Conservation (phyloP, 64 coral and sea anemone genomes). For the Montipora sp. region DNA sequence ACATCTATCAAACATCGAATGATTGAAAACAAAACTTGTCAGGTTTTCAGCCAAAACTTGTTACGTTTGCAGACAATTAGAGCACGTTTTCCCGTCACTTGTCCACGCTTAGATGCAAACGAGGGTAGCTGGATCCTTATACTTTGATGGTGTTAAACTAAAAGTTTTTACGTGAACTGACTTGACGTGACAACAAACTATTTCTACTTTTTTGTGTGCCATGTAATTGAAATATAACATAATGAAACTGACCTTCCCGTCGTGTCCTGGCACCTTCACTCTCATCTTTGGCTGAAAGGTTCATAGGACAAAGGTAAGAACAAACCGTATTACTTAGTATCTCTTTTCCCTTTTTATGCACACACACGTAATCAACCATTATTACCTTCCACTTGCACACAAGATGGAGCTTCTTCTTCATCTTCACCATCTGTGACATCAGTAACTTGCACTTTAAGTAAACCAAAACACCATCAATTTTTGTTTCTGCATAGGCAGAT, state of each 20-base stretch:
- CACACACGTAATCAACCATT: neutral
- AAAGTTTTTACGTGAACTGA: no score
- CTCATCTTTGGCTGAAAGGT: neutral
- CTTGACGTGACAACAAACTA: no score
- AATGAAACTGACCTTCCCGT: neutral
- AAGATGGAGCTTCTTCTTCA: neutral
- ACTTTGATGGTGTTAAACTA: no score
- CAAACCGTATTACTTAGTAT: neutral
- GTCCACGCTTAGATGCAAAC: no score
- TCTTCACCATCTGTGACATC: neutral
- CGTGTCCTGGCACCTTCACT: neutral
- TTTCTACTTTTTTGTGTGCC: no score
- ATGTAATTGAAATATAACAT: neutral
- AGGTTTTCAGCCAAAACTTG: no score
- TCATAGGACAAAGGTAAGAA: neutral
- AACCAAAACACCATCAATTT: neutral
- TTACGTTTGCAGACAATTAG: no score
- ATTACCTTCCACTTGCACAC: neutral
- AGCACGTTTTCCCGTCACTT: no score
- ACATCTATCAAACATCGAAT: no score
- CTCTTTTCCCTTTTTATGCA: neutral
- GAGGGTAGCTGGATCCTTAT: no score
- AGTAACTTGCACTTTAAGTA: neutral
- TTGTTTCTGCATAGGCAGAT: neutral
- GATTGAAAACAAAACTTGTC: no score